Conservation (phyloP, 2,888 invertebrate species). For the Sisyra terminalis region DNA sequence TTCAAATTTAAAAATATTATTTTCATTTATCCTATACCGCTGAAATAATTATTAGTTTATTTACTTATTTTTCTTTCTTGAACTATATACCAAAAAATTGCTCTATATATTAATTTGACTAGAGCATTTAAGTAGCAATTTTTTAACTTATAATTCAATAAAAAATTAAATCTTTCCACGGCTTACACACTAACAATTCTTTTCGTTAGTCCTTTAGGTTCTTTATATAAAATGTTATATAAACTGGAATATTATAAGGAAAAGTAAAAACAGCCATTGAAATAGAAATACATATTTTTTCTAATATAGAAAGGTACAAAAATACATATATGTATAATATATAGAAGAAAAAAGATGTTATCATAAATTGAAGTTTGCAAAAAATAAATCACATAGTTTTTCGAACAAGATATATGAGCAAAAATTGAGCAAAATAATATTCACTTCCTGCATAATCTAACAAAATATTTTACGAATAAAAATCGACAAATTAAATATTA, state of each 20-base stretch:
- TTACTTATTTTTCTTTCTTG: too few species aligned
- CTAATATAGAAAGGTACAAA: constrained; percentile 13
- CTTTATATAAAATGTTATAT: too few species aligned
- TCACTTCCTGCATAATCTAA: background rate
- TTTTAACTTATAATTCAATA: too few species aligned
- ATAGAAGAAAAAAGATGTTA: background rate
- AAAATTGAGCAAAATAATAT: background rate
- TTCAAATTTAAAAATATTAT: too few species aligned
- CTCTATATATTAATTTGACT: too few species aligned
- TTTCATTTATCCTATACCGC: background rate
- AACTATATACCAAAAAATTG: too few species aligned
- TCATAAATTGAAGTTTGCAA: background rate
- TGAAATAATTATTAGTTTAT: background rate
- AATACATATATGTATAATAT: constrained; percentile 10
- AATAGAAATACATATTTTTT: constrained; percentile 7
- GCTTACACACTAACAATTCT: too few species aligned
- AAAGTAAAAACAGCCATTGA: too few species aligned
- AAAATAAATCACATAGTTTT: background rate
- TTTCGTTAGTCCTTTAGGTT: too few species aligned
- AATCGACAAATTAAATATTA: background rate
- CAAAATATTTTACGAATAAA: background rate
- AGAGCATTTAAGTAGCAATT: too few species aligned
- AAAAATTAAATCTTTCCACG: too few species aligned
- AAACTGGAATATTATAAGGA: too few species aligned
- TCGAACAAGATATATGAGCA: background rate